Evolutionary conservation across 2,797 vertebrate species (phyloP).

Genomic region (Phoeniculus purpureus): DNA sequence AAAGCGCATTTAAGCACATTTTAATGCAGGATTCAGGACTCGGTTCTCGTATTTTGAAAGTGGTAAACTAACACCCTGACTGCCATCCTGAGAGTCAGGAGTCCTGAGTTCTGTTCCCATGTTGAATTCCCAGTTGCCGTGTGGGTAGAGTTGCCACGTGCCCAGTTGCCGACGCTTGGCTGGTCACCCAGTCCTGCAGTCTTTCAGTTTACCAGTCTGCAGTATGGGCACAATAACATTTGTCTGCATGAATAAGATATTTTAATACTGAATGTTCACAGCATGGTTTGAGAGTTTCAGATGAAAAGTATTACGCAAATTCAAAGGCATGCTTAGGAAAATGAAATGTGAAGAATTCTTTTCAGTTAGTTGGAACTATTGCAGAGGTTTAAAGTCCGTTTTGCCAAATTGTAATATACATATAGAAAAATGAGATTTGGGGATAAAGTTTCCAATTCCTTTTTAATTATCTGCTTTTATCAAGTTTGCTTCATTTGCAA

Average conservation of each 20-base stretch:
- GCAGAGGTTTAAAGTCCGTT: neutral
- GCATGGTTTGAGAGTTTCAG: neutral
- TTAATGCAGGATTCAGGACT: neutral
- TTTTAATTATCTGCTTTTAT: neutral
- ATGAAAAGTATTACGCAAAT: neutral
- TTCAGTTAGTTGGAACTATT: neutral
- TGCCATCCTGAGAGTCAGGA: neutral
- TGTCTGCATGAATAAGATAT: neutral
- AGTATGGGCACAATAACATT: neutral
- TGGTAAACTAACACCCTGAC: neutral
- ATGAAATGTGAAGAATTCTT: neutral
- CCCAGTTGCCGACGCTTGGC: neutral
- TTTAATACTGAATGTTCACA: neutral
- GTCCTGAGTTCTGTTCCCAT: neutral
- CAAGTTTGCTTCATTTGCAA: slow-evolving; percentile 16
- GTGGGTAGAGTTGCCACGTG: no score
- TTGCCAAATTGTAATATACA: neutral
- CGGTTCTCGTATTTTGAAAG: neutral
- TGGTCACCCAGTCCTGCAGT: neutral
- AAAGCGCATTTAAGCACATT: neutral
- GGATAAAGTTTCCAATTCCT: neutral
- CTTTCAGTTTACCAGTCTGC: neutral
- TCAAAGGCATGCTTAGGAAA: neutral
- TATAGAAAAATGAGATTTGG: neutral
- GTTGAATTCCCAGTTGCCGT: rapidly evolving